Conservation (phyloP, 2,888 invertebrate species). For the Cerastoderma edule region DNA sequence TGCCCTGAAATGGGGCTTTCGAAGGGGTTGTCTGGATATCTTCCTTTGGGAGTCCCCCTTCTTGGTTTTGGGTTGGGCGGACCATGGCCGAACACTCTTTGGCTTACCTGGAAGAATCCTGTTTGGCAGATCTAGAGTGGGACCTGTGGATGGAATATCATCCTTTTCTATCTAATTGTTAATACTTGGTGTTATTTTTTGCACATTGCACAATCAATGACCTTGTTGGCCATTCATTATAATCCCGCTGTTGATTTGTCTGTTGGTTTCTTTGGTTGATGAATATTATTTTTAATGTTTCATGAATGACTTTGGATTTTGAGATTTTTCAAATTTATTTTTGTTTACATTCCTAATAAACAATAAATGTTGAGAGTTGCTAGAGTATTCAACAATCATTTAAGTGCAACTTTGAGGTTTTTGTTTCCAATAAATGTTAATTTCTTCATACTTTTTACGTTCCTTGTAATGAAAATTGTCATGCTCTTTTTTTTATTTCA, state of each 20-base stretch:
- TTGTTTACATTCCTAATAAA: too few species aligned
- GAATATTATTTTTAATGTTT: background rate
- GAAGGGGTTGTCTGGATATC: constrained; percentile 46
- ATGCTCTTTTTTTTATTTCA: too few species aligned
- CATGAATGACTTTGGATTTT: too few species aligned
- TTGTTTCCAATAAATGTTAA: too few species aligned
- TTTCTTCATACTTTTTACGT: too few species aligned
- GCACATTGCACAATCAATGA: background rate
- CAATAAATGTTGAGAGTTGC: too few species aligned
- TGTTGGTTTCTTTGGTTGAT: background rate
- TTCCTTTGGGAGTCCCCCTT: constrained; percentile 39
- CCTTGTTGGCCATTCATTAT: background rate
- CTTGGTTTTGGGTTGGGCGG: constrained; percentile 47
- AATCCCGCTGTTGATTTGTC: background rate
- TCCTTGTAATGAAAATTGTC: too few species aligned
- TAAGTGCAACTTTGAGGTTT: too few species aligned
- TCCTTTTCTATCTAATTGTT: background rate
- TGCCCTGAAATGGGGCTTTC: constrained; percentile 51
- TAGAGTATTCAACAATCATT: too few species aligned
- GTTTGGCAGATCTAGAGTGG: constrained; percentile 44
- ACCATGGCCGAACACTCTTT: constrained; percentile 57
- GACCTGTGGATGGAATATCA: constrained; percentile 21
- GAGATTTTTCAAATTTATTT: too few species aligned
- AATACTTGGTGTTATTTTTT: background rate
- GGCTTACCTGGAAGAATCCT: constrained; percentile 49